Evolutionary conservation across 1,140 invertebrate species (phyloP).

Genomic region (Trichogramma pretiosum): DNA sequence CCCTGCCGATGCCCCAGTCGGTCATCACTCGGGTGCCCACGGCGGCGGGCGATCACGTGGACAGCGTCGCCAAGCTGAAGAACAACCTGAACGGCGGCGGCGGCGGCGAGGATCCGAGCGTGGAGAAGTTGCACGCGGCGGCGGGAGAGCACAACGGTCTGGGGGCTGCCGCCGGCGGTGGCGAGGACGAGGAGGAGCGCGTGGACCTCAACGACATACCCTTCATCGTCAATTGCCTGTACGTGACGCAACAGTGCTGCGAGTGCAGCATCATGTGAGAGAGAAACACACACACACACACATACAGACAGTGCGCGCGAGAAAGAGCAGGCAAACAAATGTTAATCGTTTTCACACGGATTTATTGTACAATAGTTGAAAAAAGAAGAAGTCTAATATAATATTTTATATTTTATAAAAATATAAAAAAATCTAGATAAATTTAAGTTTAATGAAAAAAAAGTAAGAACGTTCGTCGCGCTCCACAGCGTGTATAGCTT

Average conservation of each 20-base stretch:
- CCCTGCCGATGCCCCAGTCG: slow-evolving; percentile 28
- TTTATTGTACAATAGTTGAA: no score
- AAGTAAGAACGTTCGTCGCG: slow-evolving; percentile 10
- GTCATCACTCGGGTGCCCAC: slow-evolving; percentile 34
- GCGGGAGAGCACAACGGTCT: slow-evolving; percentile 30
- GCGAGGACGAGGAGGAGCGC: slow-evolving; percentile 20
- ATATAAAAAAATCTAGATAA: slow-evolving; percentile 3
- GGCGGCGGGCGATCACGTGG: slow-evolving; percentile 23
- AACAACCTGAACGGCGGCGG: no score
- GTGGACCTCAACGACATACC: slow-evolving; percentile 30
- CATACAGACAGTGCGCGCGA: no score
- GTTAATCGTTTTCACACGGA: no score
- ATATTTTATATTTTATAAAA: no score
- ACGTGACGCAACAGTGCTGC: slow-evolving; percentile 41
- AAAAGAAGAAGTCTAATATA: no score
- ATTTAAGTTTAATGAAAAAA: background rate
- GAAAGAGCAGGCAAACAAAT: no score
- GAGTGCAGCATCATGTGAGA: slow-evolving; percentile 42
- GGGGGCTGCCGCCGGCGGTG: slow-evolving; percentile 12
- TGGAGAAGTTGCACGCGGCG: background rate
- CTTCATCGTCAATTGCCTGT: slow-evolving; percentile 40
- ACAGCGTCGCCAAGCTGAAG: slow-evolving; percentile 20
- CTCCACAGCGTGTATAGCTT: background rate
- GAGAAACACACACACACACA: no score
- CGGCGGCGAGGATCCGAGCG: slow-evolving; percentile 23